These are phyloP conservation scores for Notolabrus celidotus DNA, from an alignment of 2,797 vertebrate species.

Conservation along the genomic window DNA sequence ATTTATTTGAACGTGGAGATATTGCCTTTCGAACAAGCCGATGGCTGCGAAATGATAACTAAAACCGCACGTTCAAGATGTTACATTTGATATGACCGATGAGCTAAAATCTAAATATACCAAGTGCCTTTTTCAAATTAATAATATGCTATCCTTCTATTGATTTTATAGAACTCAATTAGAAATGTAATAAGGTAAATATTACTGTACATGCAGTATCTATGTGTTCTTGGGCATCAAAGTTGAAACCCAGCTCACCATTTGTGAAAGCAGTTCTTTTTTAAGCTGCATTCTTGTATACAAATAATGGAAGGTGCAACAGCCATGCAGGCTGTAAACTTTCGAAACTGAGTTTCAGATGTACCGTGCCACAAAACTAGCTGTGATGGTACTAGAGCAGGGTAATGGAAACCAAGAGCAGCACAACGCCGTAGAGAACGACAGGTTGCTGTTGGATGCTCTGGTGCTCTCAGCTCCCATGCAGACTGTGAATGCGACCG, in stretches of 20 bases:
- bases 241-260: too few species aligned
- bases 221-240: too few species aligned
- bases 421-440: neutral
- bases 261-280: neutral
- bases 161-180: too few species aligned
- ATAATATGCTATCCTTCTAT: too few species aligned
- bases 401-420: neutral
- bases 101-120: too few species aligned
- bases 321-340: neutral
- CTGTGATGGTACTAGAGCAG: neutral
- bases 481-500: slow-evolving; percentile 9
- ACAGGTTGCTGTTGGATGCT: neutral
- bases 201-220: too few species aligned
- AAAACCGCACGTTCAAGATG: too few species aligned
- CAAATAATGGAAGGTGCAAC: neutral
- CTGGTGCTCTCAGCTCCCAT: neutral
- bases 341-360: neutral
- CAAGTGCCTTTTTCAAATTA: too few species aligned
- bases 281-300: neutral
- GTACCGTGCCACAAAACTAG: neutral
- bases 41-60: too few species aligned
- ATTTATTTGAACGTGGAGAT: neutral
- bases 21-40: too few species aligned
- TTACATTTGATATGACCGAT: too few species aligned
- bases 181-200: too few species aligned